Conservation (phyloP, 2,797 vertebrate species). For the Melanotaenia boesemani region DNA sequence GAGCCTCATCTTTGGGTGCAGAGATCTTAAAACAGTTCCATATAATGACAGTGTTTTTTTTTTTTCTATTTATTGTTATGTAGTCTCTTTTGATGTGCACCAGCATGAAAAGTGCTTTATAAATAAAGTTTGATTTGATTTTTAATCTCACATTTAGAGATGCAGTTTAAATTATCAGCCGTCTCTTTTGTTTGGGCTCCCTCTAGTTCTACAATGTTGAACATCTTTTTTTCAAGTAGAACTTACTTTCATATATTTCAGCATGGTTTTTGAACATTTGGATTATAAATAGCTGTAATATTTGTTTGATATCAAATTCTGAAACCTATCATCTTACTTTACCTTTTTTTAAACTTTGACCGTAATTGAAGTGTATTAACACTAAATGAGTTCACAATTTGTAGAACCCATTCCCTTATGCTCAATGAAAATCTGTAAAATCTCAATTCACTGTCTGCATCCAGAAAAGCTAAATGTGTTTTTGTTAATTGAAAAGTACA, state of each 20-base stretch:
- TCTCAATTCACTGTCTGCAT: constrained; percentile 48
- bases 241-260: constrained; percentile 1
- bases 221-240: not conserved
- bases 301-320: constrained; percentile 3
- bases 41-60: too few relatives aligned
- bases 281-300: constrained; percentile 12
- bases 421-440: constrained; percentile 49
- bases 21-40: constrained; percentile 19
- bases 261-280: not conserved
- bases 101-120: too few relatives aligned
- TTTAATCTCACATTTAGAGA: too few relatives aligned
- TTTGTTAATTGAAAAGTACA: constrained; percentile 65
- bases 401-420: constrained; percentile 33
- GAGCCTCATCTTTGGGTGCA: constrained; percentile 5
- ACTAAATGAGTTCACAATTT: constrained; percentile 57
- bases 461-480: constrained; percentile 59
- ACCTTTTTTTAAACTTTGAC: constrained; percentile 29
- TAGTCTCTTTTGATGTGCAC: too few relatives aligned
- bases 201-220: not conserved
- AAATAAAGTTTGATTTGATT: too few relatives aligned
- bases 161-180: constrained; percentile 4
- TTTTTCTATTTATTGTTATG: too few relatives aligned
- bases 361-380: constrained; percentile 60
- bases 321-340: constrained; percentile 12
- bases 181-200: not conserved